A percentile compares a stretch with the other conserved stretches of the same genome.
Evolutionary conservation across 2,113 vertebrate genomes (phyloP).

Genomic region (Manacus vitellinus): DNA sequence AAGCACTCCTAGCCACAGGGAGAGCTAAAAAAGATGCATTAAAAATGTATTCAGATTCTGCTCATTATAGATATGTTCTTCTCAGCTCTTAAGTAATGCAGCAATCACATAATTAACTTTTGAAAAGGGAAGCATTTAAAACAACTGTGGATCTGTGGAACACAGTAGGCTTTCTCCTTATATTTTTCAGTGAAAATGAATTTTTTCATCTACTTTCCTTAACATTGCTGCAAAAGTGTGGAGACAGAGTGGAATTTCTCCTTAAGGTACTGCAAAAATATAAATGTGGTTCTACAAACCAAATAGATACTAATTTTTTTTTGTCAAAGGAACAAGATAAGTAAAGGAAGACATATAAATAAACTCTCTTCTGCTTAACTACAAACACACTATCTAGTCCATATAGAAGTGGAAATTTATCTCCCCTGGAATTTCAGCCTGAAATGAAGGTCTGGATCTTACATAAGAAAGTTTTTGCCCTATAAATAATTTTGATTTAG

Average conservation of each 20-base stretch:
- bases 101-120: constrained; percentile 57
- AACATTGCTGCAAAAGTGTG: not conserved
- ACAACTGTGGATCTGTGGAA: not conserved
- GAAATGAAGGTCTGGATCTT: not conserved
- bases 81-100: constrained; percentile 40
- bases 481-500: not conserved
- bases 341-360: not conserved
- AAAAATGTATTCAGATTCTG: constrained; percentile 22
- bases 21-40: constrained; percentile 33
- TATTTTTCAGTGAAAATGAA: not conserved
- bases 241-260: not conserved
- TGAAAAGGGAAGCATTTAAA: constrained; percentile 19
- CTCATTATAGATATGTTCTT: constrained; percentile 38
- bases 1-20: constrained; percentile 36
- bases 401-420: not conserved
- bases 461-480: not conserved
- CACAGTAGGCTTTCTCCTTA: not conserved
- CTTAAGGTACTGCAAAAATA: not conserved
- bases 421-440: not conserved
- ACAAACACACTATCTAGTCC: not conserved
- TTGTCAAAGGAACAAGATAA: not conserved
- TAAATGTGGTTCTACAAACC: not conserved
- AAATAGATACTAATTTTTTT: not conserved
- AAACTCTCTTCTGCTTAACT: not conserved
- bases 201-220: not conserved